Percentiles rank a stretch among this genome's conserved stretches.
Conservation (phyloP, 2,888 invertebrate genomes). For the Cheiracanthium punctorium region DNA sequence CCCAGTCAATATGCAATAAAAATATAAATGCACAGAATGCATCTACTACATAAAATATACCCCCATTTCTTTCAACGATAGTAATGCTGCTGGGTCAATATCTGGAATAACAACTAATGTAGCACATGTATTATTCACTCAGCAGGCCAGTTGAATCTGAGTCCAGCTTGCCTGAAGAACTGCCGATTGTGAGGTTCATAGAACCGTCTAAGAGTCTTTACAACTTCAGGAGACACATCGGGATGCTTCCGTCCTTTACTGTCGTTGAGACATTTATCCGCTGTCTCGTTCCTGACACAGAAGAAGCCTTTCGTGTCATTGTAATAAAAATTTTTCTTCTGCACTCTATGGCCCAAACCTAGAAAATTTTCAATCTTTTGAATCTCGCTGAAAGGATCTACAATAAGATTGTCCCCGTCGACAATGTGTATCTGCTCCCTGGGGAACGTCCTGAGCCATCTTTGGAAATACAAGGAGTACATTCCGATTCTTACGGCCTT, state of each 20-base stretch:
- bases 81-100: not conserved
- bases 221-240: conserved; percentile 86
- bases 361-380: conserved; percentile 91
- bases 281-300: conserved; percentile 80
- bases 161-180: conserved; percentile 93
- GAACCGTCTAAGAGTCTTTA: conserved; percentile 87
- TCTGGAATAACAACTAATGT: not conserved
- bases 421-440: conserved; percentile 94
- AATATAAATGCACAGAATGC: no score
- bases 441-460: conserved; percentile 95
- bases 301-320: conserved; percentile 98
- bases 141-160: conserved; percentile 95
- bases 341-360: conserved; percentile 83
- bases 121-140: conserved; percentile 5
- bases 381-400: conserved; percentile 91
- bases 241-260: conserved; percentile 92
- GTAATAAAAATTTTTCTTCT: conserved; percentile 93
- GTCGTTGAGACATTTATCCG: conserved; percentile 90
- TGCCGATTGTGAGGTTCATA: conserved; percentile 93
- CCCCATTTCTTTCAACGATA: no score
- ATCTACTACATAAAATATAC: no score
- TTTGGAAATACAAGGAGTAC: conserved; percentile 91
- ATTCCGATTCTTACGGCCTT: conserved; percentile 83
- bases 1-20: no score
- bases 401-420: conserved; percentile 93